Evolutionary conservation across 1,140 invertebrate genomes (phyloP).

Genomic region (Aleiodes sp.): DNA sequence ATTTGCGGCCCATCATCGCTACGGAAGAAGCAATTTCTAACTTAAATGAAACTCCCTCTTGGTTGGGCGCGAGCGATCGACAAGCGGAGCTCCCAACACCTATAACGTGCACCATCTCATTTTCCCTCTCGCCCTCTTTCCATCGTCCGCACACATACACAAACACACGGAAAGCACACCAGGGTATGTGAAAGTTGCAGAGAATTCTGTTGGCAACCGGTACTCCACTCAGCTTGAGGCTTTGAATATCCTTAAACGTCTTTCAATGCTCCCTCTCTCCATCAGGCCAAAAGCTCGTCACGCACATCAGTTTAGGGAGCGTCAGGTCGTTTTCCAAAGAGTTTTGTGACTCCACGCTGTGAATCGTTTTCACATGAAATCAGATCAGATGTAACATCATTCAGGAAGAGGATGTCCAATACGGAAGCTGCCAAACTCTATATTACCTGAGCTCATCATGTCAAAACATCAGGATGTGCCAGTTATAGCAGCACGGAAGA

Average conservation of each 20-base stretch:
- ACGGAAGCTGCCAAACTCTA: not conserved
- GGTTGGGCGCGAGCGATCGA: constrained; percentile 23
- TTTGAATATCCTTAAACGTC: constrained; percentile 7
- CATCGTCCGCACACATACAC: not conserved
- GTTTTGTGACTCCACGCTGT: not conserved
- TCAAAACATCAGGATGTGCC: not conserved
- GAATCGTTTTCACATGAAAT: not conserved
- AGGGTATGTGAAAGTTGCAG: not conserved
- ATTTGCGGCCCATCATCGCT: constrained; percentile 66
- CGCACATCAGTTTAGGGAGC: not conserved
- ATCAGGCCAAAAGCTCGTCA: not conserved
- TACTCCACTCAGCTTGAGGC: not conserved
- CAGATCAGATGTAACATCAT: not conserved
- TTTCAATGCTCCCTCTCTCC: constrained; percentile 13
- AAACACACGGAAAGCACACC: not conserved
- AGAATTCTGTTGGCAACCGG: not conserved
- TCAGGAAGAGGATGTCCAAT: not conserved
- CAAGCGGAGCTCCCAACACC: constrained; percentile 5
- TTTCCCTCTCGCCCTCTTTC: not conserved
- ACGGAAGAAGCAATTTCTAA: constrained; percentile 68
- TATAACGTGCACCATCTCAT: not conserved
- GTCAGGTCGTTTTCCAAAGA: not conserved
- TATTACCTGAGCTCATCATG: not conserved
- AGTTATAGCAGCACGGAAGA: not conserved
- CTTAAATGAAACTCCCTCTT: constrained; percentile 66